These are phyloP conservation scores for Ptychoptera albimana DNA, from an alignment of 2,888 invertebrate species.

Conservation along the genomic window DNA sequence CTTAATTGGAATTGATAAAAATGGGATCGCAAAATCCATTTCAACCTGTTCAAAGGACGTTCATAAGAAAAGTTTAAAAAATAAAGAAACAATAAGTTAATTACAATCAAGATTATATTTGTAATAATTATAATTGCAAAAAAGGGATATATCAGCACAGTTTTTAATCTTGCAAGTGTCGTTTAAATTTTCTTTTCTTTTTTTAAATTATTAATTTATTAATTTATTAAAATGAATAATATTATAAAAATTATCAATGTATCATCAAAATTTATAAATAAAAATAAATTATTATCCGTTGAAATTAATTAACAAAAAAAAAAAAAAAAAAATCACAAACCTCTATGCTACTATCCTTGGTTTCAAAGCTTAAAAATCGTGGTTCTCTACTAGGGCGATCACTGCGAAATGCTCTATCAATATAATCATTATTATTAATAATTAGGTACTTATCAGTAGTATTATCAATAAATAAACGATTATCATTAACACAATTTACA, in stretches of 20 bases:
- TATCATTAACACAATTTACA: too few relatives aligned
- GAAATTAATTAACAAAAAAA: neutral
- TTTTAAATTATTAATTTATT: too few relatives aligned
- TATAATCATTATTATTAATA: constrained; percentile 2
- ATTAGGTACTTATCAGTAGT: too few relatives aligned
- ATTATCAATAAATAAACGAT: too few relatives aligned
- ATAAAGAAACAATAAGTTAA: neutral
- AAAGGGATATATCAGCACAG: too few relatives aligned
- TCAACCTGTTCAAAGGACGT: constrained; percentile 2
- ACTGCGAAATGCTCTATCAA: constrained; percentile 3
- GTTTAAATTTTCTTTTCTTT: too few relatives aligned
- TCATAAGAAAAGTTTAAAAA: neutral
- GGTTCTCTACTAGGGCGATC: constrained; percentile 2
- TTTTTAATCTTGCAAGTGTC: too few relatives aligned
- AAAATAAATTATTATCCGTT: neutral
- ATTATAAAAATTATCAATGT: too few relatives aligned
- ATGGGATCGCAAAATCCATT: constrained; percentile 8
- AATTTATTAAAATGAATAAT: too few relatives aligned
- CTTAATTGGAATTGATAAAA: constrained; percentile 7
- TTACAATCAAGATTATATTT: neutral
- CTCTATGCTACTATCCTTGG: constrained; percentile 8
- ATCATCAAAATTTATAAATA: neutral
- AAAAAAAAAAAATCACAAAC: neutral
- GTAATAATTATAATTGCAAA: neutral
- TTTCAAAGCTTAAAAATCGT: constrained; percentile 7